Evolutionary conservation across 1,140 invertebrate species (phyloP), one percentile per base, ranked within the genome.

Genomic region (Sweltsa coloradensis): DNA sequence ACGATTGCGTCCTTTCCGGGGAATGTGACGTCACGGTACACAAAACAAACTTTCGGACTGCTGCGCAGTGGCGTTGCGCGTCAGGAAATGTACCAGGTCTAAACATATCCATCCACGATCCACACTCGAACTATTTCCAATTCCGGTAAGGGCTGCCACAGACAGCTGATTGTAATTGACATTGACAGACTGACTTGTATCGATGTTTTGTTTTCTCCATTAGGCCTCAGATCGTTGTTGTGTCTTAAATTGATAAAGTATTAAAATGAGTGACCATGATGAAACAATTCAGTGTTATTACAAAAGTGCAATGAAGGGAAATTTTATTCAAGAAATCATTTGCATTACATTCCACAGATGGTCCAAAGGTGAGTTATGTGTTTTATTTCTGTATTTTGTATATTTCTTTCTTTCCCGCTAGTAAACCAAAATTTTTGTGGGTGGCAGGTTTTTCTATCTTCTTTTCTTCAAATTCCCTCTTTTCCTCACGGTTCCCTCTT

Each of bases 201-300:
- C n/a, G 9, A 9, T 9, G 14, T 31, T 31, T 31, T 31, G 9
- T 9, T 9, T 9, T 31, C n/a, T 14, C 29, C 29, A 18, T 13
- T 11, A 26, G 13, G 14, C 13, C 14, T 36, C 22, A 1, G 19
- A 18, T 36, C 22, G 14, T 23, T 21, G 34, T 14, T 14, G 11
- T 23, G 21, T 34, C 11, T 27, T 34, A 7, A 11, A 11, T 36
- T 36, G 13, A 34, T 11, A 25, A n/a, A 27, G 13, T n/a, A 47
- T 47, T 22, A 47, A 47, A 40, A 47, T 47, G 45, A 36, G 45
- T 47, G 45, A 47, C 21, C 16, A 29, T 40, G 45, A 47, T 26
- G 34, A n/a, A 36, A 37, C 27, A 34, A 1, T 47, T 47, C 34
- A 26, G 25, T 47, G 41, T 47, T 9, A 24, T 37, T 22, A 37